Evolutionary conservation across 2,113 vertebrate species (phyloP), one percentile per base, ranked within the genome.

Genomic region (Salvelinus namaycush): DNA sequence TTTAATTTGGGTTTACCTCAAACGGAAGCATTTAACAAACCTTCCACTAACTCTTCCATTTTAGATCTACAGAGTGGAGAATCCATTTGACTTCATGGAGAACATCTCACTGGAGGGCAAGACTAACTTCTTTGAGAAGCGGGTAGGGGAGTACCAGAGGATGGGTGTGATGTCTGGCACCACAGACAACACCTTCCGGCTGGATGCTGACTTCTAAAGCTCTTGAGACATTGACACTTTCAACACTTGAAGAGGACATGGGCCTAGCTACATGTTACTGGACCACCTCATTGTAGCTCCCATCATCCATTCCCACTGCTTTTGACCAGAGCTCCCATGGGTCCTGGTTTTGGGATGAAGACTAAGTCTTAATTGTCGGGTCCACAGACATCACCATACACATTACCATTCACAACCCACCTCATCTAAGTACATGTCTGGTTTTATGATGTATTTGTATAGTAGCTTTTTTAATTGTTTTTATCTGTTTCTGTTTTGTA

Each of bases 51-150:
- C 39, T 44, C 39, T 44, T 44, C 9, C 9, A 11, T 76, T 2
- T 72, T 84, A 98, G 96, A 89, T 97, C 76, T 98, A 95, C 90
- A 92, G 60, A 79, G 95, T 79, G 7, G 96, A 98, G 89, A 99
- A 99, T 84, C 97, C 97, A 9, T 99, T 98, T 86, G 97, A 99
- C 93, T 99, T 99, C 90, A 99, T 99, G 97, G 97, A 99, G 88
- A 99, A 99, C 88, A 99, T 99, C 76, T 99, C 97, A 14, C 90
- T 99, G 92, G 97, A 98, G 92, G 97, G 97, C 65, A 99, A 99
- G 87, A 99, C 97, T n/a, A 99, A 99, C 89, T 99, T 99, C 93
- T 99, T 99, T 86, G 98, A 99, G 93, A 99, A 99, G 93, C 88
- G 96, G 49, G 97, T 99, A 5, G 98, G 96, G 62, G 97, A 99